These are phyloP conservation scores for Eudyptes chrysolophus DNA, from an alignment of 2,113 vertebrate species.

Conservation along the genomic window DNA sequence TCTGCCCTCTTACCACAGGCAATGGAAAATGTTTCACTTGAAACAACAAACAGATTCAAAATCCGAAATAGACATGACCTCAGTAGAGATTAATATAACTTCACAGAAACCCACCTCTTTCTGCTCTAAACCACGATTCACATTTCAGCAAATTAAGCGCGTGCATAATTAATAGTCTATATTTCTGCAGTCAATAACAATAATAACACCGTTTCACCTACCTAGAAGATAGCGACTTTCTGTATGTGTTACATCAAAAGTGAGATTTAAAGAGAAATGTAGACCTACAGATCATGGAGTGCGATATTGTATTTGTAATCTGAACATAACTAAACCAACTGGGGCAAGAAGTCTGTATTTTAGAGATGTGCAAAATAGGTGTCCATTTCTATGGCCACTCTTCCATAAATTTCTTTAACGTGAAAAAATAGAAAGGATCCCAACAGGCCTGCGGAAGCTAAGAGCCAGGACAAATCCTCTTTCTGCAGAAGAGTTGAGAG, in stretches of 20 bases:
- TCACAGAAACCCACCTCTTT: conserved; percentile 10
- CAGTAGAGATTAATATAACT: conserved; percentile 37
- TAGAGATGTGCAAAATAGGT: neutral
- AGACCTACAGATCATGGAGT: neutral
- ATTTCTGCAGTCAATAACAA: neutral
- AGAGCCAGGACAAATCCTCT: neutral
- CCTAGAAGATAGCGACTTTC: neutral
- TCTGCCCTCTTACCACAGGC: conserved; percentile 29
- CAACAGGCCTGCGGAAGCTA: neutral
- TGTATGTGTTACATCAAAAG: neutral
- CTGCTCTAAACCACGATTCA: neutral
- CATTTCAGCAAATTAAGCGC: neutral
- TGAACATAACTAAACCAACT: neutral
- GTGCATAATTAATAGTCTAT: neutral
- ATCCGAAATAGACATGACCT: conserved; percentile 60
- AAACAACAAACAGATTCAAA: conserved; percentile 55
- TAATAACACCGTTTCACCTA: neutral
- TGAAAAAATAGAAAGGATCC: neutral
- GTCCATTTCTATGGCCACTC: neutral
- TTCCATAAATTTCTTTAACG: neutral
- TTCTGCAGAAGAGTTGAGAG: conserved; percentile 18
- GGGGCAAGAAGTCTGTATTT: neutral
- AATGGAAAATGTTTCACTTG: conserved; percentile 61
- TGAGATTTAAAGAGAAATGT: neutral
- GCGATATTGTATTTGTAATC: neutral